Evolutionary conservation across 2,797 vertebrate genomes (phyloP).

Genomic region (Myoxocephalus aenaeus): DNA sequence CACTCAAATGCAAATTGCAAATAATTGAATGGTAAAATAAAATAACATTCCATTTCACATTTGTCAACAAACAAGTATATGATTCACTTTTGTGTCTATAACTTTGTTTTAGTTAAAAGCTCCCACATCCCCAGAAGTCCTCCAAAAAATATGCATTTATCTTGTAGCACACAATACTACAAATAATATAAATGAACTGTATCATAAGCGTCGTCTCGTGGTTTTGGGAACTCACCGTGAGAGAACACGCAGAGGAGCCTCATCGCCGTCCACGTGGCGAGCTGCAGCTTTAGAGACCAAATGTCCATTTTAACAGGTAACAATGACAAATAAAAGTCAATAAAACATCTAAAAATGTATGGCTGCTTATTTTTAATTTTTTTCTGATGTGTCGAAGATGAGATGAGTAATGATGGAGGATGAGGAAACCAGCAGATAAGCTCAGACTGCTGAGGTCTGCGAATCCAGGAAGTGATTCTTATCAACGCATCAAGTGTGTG

Average conservation of each 20-base stretch:
- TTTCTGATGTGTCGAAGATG: background rate
- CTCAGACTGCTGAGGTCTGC: background rate
- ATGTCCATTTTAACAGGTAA: conserved; percentile 20
- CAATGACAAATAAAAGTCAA: background rate
- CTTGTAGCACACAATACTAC: too few species aligned
- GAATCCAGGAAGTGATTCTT: background rate
- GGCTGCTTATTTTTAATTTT: background rate
- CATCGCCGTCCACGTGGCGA: background rate
- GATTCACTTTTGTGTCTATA: too few species aligned
- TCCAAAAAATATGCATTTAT: too few species aligned
- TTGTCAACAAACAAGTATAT: too few species aligned
- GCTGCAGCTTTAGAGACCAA: background rate
- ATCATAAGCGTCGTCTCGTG: background rate
- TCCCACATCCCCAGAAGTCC: too few species aligned
- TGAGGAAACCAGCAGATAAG: background rate
- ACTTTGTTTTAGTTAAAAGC: too few species aligned
- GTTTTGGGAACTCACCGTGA: conserved; percentile 37
- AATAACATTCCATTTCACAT: too few species aligned
- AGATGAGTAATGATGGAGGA: background rate
- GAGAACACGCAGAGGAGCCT: conserved; percentile 8
- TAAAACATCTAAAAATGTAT: background rate
- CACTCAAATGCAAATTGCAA: too few species aligned
- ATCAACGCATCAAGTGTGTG: background rate
- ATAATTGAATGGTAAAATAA: too few species aligned
- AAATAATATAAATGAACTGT: too few species aligned